Evolutionary conservation across 2,113 vertebrate species (phyloP).

Genomic region (Mystacornis crossleyi): DNA sequence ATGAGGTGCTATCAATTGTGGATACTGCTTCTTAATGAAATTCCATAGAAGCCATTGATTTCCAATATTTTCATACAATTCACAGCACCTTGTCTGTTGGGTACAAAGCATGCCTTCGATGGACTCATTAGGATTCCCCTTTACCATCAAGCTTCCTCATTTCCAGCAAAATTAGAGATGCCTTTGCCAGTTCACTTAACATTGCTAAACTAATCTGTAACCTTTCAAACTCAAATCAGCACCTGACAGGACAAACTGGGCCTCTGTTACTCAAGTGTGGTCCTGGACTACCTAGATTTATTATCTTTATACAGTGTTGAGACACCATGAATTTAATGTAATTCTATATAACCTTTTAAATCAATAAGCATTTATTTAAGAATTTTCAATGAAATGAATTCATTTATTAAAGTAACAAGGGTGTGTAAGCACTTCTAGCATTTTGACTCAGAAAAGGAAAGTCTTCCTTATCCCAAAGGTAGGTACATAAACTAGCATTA

Average conservation of each 20-base stretch:
- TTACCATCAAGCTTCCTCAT: conserved; percentile 88
- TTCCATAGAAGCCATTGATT: conserved; percentile 99
- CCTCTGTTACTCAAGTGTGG: conserved; percentile 68
- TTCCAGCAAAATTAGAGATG: conserved; percentile 95
- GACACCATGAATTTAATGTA: conserved; percentile 47
- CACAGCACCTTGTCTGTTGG: conserved; percentile 91
- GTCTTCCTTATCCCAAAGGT: background rate
- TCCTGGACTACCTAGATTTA: conserved; percentile 66
- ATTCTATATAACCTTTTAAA: conserved; percentile 65
- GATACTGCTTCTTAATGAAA: conserved; percentile 99
- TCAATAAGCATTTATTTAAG: conserved; percentile 68
- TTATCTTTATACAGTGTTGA: conserved; percentile 64
- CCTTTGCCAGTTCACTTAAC: conserved; percentile 89
- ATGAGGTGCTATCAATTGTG: conserved; percentile 98
- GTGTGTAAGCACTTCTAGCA: background rate
- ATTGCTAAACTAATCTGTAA: conserved; percentile 84
- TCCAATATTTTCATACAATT: conserved; percentile 99
- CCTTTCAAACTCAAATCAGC: conserved; percentile 79
- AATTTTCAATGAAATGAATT: conserved; percentile 62
- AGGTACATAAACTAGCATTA: background rate
- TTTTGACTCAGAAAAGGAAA: background rate
- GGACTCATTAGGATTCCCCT: conserved; percentile 97
- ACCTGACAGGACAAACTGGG: conserved; percentile 74
- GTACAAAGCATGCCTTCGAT: conserved; percentile 95
- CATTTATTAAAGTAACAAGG: conserved; percentile 32